Evolutionary conservation across 2,888 invertebrate species (phyloP), one percentile per base, ranked within the genome.

Genomic region (Calephelis perditalis): DNA sequence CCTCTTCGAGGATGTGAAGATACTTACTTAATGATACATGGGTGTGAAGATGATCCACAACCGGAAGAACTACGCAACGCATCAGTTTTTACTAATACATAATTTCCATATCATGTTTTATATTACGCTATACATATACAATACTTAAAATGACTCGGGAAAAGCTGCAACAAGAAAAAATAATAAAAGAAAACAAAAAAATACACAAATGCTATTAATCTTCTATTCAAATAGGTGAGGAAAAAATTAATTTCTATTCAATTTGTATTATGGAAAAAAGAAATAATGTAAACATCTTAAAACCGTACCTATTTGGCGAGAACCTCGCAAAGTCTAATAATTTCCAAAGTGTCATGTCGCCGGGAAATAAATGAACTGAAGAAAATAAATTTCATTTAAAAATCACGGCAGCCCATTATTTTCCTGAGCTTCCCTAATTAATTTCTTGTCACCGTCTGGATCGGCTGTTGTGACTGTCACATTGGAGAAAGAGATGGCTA

Each of bases 311-410:
- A 52, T 52, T 71, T 76, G 77, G 80, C 80, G 71, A 70, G 78
- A 78, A 71, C 80, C 78, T 78, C 74, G 74, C 74, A 74, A 81
- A 83, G 83, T 84, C 81, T 86, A 82, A 87, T 86, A 86, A 87
- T 88, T 88, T 86, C 86, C 84, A 79, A 85, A 84, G 86, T 85
- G 89, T 88, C 88, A 87, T 86, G 88, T 87, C 82, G 80, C 80
- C 78, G 75, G 73, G 81, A 82, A 87, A 87, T 86, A 88, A 88
- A 88, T 89, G 89, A 88, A 88, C 81, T 85, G 87, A 72, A 86
- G 86, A 84, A 86, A 87, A 86, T 87, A 86, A 87, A 88, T 88
- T 88, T 85, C 84, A 85, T 89, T 87, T 87, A 89, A 89, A 89
- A 89, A 89, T 88, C 88, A 86, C 85, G 85, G 82, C 81, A 73